Base-by-base conservation (phyloP, 2,888 invertebrate species). In the Cosmia trapezina region DNA sequence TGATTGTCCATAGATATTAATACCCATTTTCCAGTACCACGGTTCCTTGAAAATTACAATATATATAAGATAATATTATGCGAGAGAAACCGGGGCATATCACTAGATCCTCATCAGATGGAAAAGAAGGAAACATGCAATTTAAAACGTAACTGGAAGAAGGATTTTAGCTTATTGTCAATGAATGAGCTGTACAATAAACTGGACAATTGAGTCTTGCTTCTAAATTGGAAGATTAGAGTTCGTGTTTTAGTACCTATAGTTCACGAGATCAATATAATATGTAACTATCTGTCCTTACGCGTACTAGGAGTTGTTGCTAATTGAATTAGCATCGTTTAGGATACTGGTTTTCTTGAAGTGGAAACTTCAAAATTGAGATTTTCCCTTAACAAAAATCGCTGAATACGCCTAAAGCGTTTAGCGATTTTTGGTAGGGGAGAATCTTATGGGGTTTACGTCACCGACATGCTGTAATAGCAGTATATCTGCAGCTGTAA, bases 141-240 rank as follows among this genome's bases (percentile, higher is more conserved):
- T 81, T 78, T 74, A 54, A 63, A 70, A 12, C 60, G 79, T 78
- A 83, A 81, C 78, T 83, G 79, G 54, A 68, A 67, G 70, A 73
- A 78, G 70, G 70, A 78, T 81, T 80, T 82, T 78, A 81, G 78
- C 83, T 81, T 71, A 81, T 81, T 80, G 80, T 68, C 74, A 74
- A 78, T 74, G 83, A 81, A 80, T 74, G 79, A 74, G 37, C 59
- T 68, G 37, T 33, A 81, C 83, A 82, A 70, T 70, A 70, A 74
- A 63, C 63, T 47, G 79, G 57, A 19, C 81, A 81, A 78, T 81
- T 81, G 83, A 68, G 79, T 14, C 41, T 56, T 59, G 67, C 70
- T 56, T 69, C 73, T 81, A 66, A 81, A 81, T 82, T 81, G 81
- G 57, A 81, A 68, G 70, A 81, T 78, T 66, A 79, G 80, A 41